Conservation (phyloP, 2,113 vertebrate genomes). For the Saimiri boliviensis region DNA sequence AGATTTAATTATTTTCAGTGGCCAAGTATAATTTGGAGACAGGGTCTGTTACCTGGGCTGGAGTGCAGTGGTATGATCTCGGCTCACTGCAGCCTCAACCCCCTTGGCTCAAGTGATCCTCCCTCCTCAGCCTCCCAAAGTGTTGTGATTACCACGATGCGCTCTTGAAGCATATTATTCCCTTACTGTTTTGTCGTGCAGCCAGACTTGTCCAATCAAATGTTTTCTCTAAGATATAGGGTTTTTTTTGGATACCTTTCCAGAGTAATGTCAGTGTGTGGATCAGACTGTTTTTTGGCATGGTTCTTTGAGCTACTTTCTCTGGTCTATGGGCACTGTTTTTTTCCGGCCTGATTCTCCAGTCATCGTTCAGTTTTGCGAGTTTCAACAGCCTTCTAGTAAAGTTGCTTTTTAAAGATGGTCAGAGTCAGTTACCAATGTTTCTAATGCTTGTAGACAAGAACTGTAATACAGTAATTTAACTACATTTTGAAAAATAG, state of each 20-base stretch:
- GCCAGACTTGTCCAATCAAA: background rate
- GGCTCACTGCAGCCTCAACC: too few relatives aligned
- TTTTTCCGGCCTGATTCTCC: background rate
- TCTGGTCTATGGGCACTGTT: background rate
- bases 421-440: background rate
- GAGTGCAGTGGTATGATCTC: too few relatives aligned
- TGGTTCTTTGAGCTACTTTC: background rate
- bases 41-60: too few relatives aligned
- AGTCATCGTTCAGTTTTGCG: background rate
- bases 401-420: background rate
- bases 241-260: background rate
- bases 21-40: background rate
- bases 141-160: background rate
- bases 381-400: background rate
- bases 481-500: background rate
- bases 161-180: background rate
- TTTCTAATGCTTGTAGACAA: background rate
- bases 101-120: too few relatives aligned
- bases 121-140: too few relatives aligned
- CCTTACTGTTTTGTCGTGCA: background rate
- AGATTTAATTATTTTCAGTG: conserved; percentile 23
- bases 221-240: background rate
- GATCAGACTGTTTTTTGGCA: background rate
- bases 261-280: background rate
- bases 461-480: background rate